phyloP scores from a whole-genome alignment of 2,113 vertebrate genomes.

The Serilophus lunatus region DNA sequence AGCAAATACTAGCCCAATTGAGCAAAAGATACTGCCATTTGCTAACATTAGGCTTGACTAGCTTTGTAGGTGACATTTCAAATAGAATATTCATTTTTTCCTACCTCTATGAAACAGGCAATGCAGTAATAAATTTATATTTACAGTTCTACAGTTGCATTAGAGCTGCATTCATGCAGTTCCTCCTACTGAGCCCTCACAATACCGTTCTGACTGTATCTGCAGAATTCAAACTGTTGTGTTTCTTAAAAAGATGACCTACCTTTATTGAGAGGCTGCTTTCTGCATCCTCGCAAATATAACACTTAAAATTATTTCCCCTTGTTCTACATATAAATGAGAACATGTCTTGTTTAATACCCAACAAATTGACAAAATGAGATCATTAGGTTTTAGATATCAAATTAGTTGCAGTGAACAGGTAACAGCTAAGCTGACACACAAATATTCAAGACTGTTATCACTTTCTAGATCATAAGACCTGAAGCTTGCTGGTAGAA shows the following conservation, averaged over 20 bases:
- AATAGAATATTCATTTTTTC: neutral
- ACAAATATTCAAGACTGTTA: neutral
- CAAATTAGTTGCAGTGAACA: neutral
- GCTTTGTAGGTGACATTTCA: constrained; percentile 2
- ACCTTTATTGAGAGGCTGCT: neutral
- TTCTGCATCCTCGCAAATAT: neutral
- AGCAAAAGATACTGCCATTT: neutral
- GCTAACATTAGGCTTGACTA: neutral
- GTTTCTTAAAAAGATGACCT: neutral
- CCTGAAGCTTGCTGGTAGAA: neutral
- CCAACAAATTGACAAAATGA: neutral
- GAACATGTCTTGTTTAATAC: neutral
- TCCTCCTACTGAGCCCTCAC: neutral
- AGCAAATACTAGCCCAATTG: neutral
- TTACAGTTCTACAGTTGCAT: neutral
- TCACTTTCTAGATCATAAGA: neutral
- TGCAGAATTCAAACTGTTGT: neutral
- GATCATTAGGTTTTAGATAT: neutral
- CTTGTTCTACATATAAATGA: neutral
- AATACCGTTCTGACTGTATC: neutral
- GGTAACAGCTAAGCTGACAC: neutral
- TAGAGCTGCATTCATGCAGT: neutral
- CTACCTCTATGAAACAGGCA: neutral
- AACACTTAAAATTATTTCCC: neutral
- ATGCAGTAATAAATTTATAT: neutral